phyloP scores from a whole-genome alignment of 2,113 vertebrate species.

The Scortum barcoo region DNA sequence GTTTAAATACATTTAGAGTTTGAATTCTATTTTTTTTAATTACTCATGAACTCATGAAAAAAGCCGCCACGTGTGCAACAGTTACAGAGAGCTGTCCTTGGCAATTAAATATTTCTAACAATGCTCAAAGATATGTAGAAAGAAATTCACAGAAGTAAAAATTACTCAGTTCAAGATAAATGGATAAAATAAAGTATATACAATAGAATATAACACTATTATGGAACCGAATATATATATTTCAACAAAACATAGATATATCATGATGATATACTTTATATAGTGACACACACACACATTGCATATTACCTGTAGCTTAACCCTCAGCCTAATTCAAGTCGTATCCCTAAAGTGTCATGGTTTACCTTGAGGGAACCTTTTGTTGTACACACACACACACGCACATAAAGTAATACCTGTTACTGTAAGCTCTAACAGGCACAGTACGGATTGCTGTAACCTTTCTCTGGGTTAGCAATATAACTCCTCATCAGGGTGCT shows the following conservation, averaged over 20 bases:
- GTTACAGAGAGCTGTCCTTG: no score
- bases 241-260: no score
- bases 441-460: conserved; percentile 7
- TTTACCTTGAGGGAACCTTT: not conserved
- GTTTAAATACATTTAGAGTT: not conserved
- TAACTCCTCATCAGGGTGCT: conserved; percentile 49
- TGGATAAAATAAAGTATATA: no score
- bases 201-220: no score
- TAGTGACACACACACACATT: not conserved
- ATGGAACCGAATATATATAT: no score
- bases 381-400: not conserved
- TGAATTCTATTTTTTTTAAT: no score
- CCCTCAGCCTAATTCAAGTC: not conserved
- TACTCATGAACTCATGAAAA: no score
- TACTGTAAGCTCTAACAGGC: conserved; percentile 32
- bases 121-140: no score
- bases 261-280: not conserved
- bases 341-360: not conserved
- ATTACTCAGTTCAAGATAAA: no score
- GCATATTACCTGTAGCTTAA: not conserved
- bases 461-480: conserved; percentile 45
- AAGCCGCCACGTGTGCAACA: no score
- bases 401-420: conserved; percentile 8
- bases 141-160: no score
- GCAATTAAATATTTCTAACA: no score